Base-by-base conservation (phyloP, 2,113 vertebrate species). In the Hyperopisus bebe region DNA sequence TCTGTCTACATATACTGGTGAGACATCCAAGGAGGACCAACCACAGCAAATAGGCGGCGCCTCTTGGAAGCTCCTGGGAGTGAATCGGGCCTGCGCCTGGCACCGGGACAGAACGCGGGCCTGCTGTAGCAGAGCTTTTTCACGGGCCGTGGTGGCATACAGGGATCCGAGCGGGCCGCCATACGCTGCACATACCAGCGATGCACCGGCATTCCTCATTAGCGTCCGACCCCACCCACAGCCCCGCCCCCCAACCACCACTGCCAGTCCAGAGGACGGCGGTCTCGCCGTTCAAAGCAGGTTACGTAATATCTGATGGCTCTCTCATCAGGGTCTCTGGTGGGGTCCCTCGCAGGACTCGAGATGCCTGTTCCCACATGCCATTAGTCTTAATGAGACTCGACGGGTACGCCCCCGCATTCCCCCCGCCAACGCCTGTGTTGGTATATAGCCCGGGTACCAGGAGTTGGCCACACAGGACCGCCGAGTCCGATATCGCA, bases 141-240 rank as follows among this genome's bases (percentile, higher is more conserved):
- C 35, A 7, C 5, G 15, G 70, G 31, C 13, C 1, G 70, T 39
- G 27, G 70, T 17, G 31, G 70, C 15, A 19, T 35, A 39, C 70
- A 39, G 15, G 39, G 31, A 35, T 35, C 66, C 27, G 13, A 77
- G 35, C 70, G 21, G 70, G 70, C 27, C 74, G 1, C 5, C 74
- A 42, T 80, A 1, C 17, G 15, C 35, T 5, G 17, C 74, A 8
- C 74, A 19, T 2, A 19, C 35, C 74, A 1, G 11, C 24, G 27
- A 91, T 92, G 94, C 93, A 94, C 94, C 89, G 92, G 91, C 93
- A 93, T 92, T 92, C 94, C 94, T 95, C 93, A 95, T 95, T 95
- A 94, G 93, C 94, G 94, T 93, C 93, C 92, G 51, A 47, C 5
- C 27, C 84, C 83, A 11, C 6, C 39, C 77, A 13, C 44, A 17